Conservation (phyloP, 2,113 vertebrate species). For the Benthochromis sp. region DNA sequence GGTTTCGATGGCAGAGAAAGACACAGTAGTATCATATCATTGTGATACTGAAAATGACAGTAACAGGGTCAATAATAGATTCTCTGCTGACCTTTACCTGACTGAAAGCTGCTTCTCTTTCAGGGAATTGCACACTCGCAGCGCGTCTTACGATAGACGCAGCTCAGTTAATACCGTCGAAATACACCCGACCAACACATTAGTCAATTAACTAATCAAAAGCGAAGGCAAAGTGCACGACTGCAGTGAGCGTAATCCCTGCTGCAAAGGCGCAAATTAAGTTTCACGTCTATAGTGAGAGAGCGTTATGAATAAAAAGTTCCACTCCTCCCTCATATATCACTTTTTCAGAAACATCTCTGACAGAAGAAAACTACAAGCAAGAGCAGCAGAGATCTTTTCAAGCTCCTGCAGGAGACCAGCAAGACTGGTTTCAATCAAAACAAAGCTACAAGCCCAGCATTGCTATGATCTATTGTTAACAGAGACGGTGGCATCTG, state of each 20-base stretch:
- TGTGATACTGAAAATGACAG: slow-evolving; percentile 60
- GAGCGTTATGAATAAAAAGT: slow-evolving; percentile 7
- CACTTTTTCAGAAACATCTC: neutral
- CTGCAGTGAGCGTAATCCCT: neutral
- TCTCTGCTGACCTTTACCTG: slow-evolving; percentile 19
- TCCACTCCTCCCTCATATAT: slow-evolving; percentile 13
- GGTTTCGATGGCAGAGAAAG: slow-evolving; percentile 49
- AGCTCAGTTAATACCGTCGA: neutral
- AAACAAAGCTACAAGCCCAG: slow-evolving; percentile 29
- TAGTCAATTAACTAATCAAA: neutral
- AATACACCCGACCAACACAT: neutral
- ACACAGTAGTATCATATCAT: slow-evolving; percentile 54
- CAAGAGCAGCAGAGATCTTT: neutral
- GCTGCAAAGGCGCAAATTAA: neutral
- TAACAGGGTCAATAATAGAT: slow-evolving; percentile 34
- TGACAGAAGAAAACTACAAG: neutral
- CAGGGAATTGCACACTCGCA: neutral
- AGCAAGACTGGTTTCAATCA: slow-evolving; percentile 43
- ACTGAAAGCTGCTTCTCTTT: neutral
- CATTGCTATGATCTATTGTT: neutral
- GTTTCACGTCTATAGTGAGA: slow-evolving; percentile 21
- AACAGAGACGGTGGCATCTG: slow-evolving; percentile 8
- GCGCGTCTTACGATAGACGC: neutral
- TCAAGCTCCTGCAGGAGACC: neutral
- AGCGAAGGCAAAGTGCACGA: neutral